A percentile compares a stretch with the other conserved stretches of the same genome.
phyloP scores from a whole-genome alignment of 1,140 invertebrate genomes.

The Tetramorium alpestre region DNA sequence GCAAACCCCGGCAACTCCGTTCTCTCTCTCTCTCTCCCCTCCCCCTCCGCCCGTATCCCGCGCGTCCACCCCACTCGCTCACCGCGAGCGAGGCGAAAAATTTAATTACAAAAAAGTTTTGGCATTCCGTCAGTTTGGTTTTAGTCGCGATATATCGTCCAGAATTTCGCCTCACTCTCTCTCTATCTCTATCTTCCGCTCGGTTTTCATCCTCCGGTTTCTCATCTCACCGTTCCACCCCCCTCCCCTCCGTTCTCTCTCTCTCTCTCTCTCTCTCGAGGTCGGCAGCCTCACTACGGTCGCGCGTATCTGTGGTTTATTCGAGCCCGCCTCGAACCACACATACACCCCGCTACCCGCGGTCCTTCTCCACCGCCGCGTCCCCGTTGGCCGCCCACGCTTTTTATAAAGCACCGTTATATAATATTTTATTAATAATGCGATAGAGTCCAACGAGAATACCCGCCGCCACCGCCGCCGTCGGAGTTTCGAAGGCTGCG shows the following conservation, averaged over 20 bases:
- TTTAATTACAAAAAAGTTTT: slow-evolving; percentile 83
- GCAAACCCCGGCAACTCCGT: slow-evolving; percentile 27
- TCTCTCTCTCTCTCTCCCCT: neutral
- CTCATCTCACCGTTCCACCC: slow-evolving; percentile 15
- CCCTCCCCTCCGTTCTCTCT: neutral
- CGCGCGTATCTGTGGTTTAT: slow-evolving; percentile 78
- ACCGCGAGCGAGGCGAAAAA: slow-evolving; percentile 74
- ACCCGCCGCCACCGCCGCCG: slow-evolving; percentile 34
- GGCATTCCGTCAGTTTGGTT: slow-evolving; percentile 82
- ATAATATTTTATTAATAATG: slow-evolving; percentile 79
- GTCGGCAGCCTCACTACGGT: slow-evolving; percentile 60
- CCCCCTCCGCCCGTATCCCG: neutral
- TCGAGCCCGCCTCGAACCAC: slow-evolving; percentile 73
- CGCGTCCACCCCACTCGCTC: slow-evolving; percentile 48
- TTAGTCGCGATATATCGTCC: slow-evolving; percentile 77
- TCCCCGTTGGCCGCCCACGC: slow-evolving; percentile 44
- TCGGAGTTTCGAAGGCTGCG: slow-evolving; percentile 70
- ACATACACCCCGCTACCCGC: slow-evolving; percentile 14
- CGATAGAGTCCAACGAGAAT: slow-evolving; percentile 65
- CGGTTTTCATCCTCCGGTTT: neutral
- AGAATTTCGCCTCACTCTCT: slow-evolving; percentile 60
- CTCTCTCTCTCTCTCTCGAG: slow-evolving; percentile 44
- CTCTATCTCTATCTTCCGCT: slow-evolving; percentile 4
- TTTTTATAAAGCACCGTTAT: slow-evolving; percentile 75
- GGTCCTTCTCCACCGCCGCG: neutral